phyloP scores from a whole-genome alignment of 2,797 vertebrate genomes.

The Hemitrygon akajei region DNA sequence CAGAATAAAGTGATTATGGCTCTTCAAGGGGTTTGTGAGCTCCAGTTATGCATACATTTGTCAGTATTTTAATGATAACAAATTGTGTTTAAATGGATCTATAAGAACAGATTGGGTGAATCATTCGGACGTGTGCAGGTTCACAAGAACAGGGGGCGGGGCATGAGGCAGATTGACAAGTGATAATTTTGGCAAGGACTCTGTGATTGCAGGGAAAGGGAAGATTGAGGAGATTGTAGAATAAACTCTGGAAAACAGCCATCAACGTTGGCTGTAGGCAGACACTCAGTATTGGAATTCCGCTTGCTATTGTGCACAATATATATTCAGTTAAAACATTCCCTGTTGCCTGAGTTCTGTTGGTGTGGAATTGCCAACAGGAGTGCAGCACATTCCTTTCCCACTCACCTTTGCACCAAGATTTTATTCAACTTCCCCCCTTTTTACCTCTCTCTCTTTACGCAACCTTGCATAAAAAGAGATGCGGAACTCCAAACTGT shows the following conservation, averaged over 20 bases:
- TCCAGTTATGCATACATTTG: not conserved
- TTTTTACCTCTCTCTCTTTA: not conserved
- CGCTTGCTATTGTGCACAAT: not conserved
- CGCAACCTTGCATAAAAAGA: not conserved
- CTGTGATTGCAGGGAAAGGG: not conserved
- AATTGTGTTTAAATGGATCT: not conserved
- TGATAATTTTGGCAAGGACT: not conserved
- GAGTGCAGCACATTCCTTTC: not conserved
- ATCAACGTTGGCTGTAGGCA: not conserved
- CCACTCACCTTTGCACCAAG: not conserved
- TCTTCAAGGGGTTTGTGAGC: not conserved
- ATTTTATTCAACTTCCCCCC: not conserved
- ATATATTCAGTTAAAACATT: not conserved
- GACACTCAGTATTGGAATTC: not conserved
- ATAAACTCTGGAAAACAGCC: not conserved
- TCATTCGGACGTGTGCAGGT: not conserved
- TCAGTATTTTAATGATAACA: not conserved
- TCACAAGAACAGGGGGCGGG: not conserved
- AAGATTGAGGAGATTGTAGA: not conserved
- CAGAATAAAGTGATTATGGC: not conserved
- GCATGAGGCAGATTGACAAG: not conserved
- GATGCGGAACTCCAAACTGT: not conserved
- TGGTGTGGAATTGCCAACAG: not conserved
- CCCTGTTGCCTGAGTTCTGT: not conserved
- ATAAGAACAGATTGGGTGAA: not conserved